Evolutionary conservation across 2,888 invertebrate species (phyloP).

Genomic region (Habroteleia sp.): DNA sequence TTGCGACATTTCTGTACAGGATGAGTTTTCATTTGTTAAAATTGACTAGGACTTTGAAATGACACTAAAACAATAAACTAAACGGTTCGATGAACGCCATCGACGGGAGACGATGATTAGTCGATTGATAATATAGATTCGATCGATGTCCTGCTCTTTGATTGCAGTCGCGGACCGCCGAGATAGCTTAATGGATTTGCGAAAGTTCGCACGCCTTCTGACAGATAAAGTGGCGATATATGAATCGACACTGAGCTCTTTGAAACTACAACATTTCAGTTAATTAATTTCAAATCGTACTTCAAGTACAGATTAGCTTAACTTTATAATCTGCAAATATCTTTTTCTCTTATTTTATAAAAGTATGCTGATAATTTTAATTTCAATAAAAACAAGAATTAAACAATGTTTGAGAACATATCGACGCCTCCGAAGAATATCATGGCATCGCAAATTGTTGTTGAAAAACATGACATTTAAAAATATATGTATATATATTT

Average conservation of each 20-base stretch:
- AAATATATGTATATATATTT: too few relatives aligned
- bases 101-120: constrained; percentile 72
- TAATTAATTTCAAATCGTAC: too few relatives aligned
- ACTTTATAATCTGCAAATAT: too few relatives aligned
- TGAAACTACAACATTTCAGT: constrained; percentile 28
- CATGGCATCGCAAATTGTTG: too few relatives aligned
- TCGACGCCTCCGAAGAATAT: too few relatives aligned
- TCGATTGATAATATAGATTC: constrained; percentile 87
- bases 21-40: constrained; percentile 34
- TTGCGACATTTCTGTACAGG: constrained; percentile 31
- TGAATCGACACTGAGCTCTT: constrained; percentile 44
- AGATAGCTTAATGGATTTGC: constrained; percentile 87
- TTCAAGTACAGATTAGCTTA: too few relatives aligned
- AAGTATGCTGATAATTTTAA: too few relatives aligned
- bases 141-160: constrained; percentile 83
- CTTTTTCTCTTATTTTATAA: too few relatives aligned
- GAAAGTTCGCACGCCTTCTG: constrained; percentile 83
- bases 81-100: constrained; percentile 32
- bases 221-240: constrained; percentile 82
- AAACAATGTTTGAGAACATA: too few relatives aligned
- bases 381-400: too few relatives aligned
- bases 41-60: constrained; percentile 53
- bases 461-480: too few relatives aligned
- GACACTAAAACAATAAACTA: constrained; percentile 39
- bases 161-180: constrained; percentile 84